Evolutionary conservation across 2,797 vertebrate species (phyloP).

Genomic region (Glossophaga mutica): DNA sequence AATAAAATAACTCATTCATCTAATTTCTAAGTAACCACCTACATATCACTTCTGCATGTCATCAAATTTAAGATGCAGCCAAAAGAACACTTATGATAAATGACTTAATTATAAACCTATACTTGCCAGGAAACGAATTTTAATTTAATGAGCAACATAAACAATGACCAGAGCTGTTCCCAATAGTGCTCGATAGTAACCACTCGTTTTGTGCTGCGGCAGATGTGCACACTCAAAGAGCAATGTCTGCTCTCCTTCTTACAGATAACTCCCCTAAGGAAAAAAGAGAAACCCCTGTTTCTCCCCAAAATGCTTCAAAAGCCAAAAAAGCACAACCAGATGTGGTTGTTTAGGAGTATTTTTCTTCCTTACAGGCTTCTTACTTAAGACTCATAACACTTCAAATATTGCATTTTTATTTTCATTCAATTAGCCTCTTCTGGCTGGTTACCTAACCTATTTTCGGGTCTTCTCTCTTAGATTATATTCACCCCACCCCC

Average conservation of each 20-base stretch:
- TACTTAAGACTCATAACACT: constrained; percentile 15
- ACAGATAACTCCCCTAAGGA: neutral
- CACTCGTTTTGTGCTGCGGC: constrained; percentile 16
- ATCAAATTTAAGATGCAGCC: constrained; percentile 51
- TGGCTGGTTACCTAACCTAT: neutral
- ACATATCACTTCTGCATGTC: constrained; percentile 44
- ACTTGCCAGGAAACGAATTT: constrained; percentile 57
- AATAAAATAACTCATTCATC: constrained; percentile 61
- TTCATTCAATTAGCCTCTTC: neutral
- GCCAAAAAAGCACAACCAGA: neutral
- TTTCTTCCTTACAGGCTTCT: neutral
- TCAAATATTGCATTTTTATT: constrained; percentile 28
- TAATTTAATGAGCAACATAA: constrained; percentile 66
- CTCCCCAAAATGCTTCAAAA: constrained; percentile 26
- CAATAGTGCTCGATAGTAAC: constrained; percentile 20
- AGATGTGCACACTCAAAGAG: constrained; percentile 58
- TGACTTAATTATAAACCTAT: constrained; percentile 67
- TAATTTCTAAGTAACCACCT: constrained; percentile 55
- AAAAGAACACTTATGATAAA: constrained; percentile 62
- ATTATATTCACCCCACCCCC: neutral
- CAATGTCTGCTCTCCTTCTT: constrained; percentile 55
- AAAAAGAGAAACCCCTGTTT: neutral
- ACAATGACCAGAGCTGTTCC: constrained; percentile 44
- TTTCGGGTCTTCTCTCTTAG: constrained; percentile 27
- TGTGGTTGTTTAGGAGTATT: neutral